Evolutionary conservation across 1,140 invertebrate genomes (phyloP).

Genomic region (Coelopa frigida): DNA sequence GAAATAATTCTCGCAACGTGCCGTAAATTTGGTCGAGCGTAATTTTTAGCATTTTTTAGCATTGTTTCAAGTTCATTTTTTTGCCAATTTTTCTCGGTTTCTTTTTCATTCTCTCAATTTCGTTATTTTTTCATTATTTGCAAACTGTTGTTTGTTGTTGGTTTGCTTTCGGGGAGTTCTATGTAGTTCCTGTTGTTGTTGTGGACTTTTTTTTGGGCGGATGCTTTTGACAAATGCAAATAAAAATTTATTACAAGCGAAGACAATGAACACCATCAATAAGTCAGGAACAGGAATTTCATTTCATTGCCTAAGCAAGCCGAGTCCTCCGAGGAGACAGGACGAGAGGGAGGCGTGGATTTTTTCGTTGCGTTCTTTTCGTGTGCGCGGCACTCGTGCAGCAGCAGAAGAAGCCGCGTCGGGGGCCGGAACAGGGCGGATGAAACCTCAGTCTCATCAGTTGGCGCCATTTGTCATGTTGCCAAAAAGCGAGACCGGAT

Average conservation of each 20-base stretch:
- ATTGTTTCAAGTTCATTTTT: no score
- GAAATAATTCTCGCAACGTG: no score
- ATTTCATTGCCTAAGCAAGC: slow-evolving; percentile 30
- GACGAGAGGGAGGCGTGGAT: not conserved
- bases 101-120: no score
- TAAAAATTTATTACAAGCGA: slow-evolving; percentile 17
- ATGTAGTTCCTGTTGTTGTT: not conserved
- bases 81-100: no score
- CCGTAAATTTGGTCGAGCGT: no score
- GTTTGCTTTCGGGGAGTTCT: not conserved
- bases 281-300: slow-evolving; percentile 45
- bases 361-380: not conserved
- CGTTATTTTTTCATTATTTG: no score
- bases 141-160: not conserved
- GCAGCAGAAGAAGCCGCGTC: no score
- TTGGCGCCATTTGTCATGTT: slow-evolving; percentile 41
- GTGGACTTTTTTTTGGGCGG: not conserved
- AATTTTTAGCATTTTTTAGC: no score
- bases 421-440: not conserved
- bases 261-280: slow-evolving; percentile 32
- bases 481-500: slow-evolving; percentile 24
- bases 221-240: slow-evolving; percentile 18
- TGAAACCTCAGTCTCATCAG: slow-evolving; percentile 20
- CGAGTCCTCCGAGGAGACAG: slow-evolving; percentile 31
- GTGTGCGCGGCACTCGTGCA: not conserved